Conservation (phyloP, 2,888 invertebrate species). For the Tubulanus polymorphus region DNA sequence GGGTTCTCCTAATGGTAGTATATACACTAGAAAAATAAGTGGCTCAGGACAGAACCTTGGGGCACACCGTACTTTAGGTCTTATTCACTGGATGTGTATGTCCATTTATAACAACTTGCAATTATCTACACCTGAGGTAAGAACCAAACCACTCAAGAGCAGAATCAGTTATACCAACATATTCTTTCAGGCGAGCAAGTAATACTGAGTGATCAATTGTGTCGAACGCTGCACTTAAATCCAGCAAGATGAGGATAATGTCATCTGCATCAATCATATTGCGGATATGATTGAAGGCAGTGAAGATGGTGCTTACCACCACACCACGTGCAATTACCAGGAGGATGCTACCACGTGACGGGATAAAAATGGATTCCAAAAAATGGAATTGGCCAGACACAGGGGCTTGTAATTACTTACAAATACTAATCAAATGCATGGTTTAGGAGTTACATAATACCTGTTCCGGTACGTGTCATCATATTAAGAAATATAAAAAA, state of each 20-base stretch:
- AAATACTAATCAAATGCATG: too few relatives aligned
- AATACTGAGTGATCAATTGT: constrained; percentile 16
- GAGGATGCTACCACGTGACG: too few relatives aligned
- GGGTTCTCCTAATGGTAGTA: constrained; percentile 16
- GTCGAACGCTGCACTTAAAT: constrained; percentile 17
- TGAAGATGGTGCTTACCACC: too few relatives aligned
- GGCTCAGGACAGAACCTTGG: constrained; percentile 8
- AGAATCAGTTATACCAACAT: constrained; percentile 13
- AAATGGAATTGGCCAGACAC: too few relatives aligned
- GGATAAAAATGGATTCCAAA: too few relatives aligned
- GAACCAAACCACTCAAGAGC: constrained; percentile 17
- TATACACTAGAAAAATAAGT: constrained; percentile 9
- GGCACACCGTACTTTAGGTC: constrained; percentile 1
- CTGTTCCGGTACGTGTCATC: too few relatives aligned
- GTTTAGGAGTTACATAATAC: too few relatives aligned
- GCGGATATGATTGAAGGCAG: constrained; percentile 8
- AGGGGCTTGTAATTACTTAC: too few relatives aligned
- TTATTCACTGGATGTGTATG: background rate
- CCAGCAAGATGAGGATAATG: constrained; percentile 13
- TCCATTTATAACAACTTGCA: constrained; percentile 5
- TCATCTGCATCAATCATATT: constrained; percentile 6
- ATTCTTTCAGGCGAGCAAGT: constrained; percentile 3
- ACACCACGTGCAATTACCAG: too few relatives aligned
- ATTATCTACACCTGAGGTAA: constrained; percentile 11
- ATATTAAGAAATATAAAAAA: too few relatives aligned